Percentiles rank a stretch among this genome's conserved stretches.
Evolutionary conservation across 2,113 vertebrate species (phyloP).

Genomic region (Papio anubis): DNA sequence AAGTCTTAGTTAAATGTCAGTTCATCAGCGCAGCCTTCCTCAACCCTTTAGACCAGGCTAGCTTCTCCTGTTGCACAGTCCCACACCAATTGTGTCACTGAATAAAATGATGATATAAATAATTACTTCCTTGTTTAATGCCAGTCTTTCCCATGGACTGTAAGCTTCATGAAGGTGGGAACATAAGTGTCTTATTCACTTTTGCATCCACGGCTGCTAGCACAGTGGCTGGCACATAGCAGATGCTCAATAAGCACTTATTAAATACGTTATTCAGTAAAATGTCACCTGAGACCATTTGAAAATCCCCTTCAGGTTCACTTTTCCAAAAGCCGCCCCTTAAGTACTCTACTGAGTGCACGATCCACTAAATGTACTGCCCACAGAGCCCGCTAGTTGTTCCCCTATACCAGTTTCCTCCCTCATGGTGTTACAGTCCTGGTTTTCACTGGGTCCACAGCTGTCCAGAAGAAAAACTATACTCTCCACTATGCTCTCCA

Average conservation of each 20-base stretch:
- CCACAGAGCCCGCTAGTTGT: not conserved
- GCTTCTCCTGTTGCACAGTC: not conserved
- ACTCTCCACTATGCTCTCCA: no score
- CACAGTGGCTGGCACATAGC: not conserved
- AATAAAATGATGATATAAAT: not conserved
- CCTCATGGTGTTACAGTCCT: not conserved
- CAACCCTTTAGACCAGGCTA: not conserved
- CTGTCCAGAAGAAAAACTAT: not conserved
- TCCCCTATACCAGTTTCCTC: not conserved
- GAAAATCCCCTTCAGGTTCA: not conserved
- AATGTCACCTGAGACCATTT: not conserved
- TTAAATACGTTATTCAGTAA: not conserved
- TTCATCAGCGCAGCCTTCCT: not conserved
- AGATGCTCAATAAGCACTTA: not conserved
- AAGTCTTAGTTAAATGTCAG: not conserved
- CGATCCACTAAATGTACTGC: not conserved
- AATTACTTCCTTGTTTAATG: not conserved
- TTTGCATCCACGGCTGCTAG: not conserved
- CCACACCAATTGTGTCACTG: no score
- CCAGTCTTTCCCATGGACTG: not conserved
- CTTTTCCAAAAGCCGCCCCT: not conserved
- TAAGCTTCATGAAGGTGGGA: not conserved
- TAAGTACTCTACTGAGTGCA: not conserved
- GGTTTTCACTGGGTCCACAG: not conserved
- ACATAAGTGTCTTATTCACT: not conserved